A percentile compares a stretch with the other conserved stretches of the same genome.
phyloP scores from a whole-genome alignment of 2,113 vertebrate species.

The Orientallactaga bullata region DNA sequence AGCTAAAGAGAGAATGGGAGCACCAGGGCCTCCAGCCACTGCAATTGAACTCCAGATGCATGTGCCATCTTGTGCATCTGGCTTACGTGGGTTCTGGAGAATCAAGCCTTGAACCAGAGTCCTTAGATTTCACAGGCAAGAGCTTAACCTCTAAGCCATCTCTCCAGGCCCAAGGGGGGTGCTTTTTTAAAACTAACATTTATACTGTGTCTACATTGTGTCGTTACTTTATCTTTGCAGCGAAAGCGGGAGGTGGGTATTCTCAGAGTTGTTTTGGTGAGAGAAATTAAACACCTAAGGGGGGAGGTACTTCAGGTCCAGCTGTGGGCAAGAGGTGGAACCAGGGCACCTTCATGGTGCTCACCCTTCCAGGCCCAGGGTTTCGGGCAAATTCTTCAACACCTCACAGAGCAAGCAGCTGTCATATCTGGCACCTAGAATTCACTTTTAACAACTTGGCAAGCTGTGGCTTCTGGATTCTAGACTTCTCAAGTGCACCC shows the following conservation, averaged over 20 bases:
- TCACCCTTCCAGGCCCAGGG: fast-evolving
- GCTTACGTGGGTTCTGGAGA: no score
- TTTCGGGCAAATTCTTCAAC: background rate
- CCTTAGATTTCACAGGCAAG: no score
- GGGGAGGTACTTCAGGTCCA: background rate
- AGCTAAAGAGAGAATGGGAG: no score
- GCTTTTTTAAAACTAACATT: background rate
- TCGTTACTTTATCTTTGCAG: background rate
- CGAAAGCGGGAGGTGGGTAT: background rate
- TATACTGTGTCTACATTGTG: background rate
- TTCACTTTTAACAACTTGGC: background rate
- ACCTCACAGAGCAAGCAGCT: background rate
- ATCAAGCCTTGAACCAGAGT: no score
- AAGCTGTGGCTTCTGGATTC: conserved; percentile 52
- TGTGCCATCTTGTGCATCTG: no score
- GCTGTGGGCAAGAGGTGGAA: no score
- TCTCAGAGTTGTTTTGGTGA: background rate
- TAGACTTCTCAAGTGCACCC: background rate
- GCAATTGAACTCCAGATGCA: no score
- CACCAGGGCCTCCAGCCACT: no score
- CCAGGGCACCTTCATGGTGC: background rate
- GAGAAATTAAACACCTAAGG: background rate
- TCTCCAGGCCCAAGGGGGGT: no score
- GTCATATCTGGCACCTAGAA: conserved; percentile 27
- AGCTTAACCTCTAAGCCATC: no score